Evolutionary conservation across 2,797 vertebrate genomes (phyloP).

Genomic region (Rhynchonycteris naso): DNA sequence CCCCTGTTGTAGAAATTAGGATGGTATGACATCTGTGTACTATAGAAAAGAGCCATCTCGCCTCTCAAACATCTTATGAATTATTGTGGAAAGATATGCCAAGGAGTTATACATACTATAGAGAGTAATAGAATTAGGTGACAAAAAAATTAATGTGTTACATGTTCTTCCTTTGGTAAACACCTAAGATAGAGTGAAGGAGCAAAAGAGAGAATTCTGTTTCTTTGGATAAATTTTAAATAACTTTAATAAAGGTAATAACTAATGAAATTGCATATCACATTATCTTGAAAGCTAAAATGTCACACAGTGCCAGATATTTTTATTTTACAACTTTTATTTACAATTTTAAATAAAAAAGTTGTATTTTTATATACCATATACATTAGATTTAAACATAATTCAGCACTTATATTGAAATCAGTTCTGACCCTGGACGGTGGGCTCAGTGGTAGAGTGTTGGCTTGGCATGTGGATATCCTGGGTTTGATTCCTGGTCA

Average conservation of each 20-base stretch:
- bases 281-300: neutral
- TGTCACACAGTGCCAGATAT: neutral
- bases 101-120: neutral
- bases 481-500: no score
- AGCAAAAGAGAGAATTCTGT: neutral
- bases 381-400: no score
- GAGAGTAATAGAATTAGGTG: neutral
- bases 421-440: no score
- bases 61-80: neutral
- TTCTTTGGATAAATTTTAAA: neutral
- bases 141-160: neutral
- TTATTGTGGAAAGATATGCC: neutral
- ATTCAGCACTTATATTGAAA: no score
- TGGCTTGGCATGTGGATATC: no score
- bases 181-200: neutral
- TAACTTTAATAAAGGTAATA: neutral
- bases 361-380: no score
- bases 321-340: no score
- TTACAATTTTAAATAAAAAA: no score
- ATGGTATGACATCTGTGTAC: neutral
- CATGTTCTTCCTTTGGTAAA: neutral
- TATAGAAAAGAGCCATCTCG: neutral
- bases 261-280: neutral
- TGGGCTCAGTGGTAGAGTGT: no score
- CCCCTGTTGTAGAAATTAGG: neutral